Conservation (phyloP, 2,113 vertebrate genomes). For the Nothocercus julius region DNA sequence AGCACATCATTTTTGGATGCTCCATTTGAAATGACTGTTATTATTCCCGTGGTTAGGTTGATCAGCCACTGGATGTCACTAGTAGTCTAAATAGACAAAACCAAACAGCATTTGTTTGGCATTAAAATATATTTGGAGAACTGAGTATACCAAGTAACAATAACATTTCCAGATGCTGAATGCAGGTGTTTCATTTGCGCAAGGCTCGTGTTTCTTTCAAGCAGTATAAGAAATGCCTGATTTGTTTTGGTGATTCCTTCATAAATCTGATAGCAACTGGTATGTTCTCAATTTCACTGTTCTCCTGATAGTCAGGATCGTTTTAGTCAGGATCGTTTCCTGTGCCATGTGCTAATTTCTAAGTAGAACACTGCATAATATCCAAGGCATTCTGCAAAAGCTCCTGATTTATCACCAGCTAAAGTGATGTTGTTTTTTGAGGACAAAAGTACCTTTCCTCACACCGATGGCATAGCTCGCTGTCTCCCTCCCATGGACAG, state of each 20-base stretch:
- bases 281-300: neutral
- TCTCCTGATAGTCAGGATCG: neutral
- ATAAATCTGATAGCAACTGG: neutral
- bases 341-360: neutral
- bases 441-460: neutral
- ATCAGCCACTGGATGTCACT: conserved; percentile 69
- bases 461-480: neutral
- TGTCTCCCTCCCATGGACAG: neutral
- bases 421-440: accelerated
- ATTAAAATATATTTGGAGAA: neutral
- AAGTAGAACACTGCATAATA: neutral
- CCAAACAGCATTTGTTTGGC: conserved; percentile 35
- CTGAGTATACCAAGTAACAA: neutral
- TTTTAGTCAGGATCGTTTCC: neutral
- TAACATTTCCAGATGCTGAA: neutral
- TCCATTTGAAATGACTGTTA: accelerated
- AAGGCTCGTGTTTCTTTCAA: neutral
- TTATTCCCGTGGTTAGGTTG: neutral
- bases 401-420: neutral
- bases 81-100: conserved; percentile 2
- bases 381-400: neutral
- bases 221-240: neutral
- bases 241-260: neutral
- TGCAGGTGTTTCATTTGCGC: neutral
- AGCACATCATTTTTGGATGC: neutral